These are phyloP conservation scores for Cryptoleucopteryx plumbea DNA, from an alignment of 2,113 vertebrate genomes.

Conservation along the genomic window DNA sequence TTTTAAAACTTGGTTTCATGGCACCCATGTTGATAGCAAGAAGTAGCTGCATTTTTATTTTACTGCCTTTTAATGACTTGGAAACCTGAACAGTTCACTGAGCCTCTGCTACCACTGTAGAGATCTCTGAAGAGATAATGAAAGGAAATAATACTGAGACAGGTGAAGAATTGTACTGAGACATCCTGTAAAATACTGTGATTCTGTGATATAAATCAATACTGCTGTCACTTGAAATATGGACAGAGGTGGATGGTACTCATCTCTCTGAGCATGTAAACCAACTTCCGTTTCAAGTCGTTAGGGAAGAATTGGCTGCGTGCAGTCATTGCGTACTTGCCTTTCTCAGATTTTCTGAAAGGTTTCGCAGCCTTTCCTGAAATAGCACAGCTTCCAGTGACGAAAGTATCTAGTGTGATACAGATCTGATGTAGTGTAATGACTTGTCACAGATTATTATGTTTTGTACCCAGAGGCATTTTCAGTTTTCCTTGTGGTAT, in stretches of 20 bases:
- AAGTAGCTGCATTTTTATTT: neutral
- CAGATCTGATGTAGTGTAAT: neutral
- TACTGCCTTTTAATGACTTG: neutral
- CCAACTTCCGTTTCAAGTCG: too few species aligned
- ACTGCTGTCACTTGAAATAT: neutral
- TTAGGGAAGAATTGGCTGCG: neutral
- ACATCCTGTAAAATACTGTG: neutral
- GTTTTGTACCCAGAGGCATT: neutral
- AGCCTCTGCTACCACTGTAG: neutral
- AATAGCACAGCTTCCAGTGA: neutral
- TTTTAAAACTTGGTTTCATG: neutral
- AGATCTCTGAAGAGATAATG: neutral
- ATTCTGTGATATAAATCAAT: neutral
- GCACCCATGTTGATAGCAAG: neutral
- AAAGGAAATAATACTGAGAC: neutral
- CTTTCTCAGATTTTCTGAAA: neutral
- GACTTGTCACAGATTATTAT: neutral
- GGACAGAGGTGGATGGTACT: neutral
- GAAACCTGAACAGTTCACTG: neutral
- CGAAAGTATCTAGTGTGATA: neutral
- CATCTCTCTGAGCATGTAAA: neutral
- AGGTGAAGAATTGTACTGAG: neutral
- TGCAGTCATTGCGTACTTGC: neutral
- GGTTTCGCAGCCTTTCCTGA: neutral
- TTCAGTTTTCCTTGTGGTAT: neutral